Conservation (phyloP, 2,113 vertebrate genomes). For the Sclerurus mexicanus region DNA sequence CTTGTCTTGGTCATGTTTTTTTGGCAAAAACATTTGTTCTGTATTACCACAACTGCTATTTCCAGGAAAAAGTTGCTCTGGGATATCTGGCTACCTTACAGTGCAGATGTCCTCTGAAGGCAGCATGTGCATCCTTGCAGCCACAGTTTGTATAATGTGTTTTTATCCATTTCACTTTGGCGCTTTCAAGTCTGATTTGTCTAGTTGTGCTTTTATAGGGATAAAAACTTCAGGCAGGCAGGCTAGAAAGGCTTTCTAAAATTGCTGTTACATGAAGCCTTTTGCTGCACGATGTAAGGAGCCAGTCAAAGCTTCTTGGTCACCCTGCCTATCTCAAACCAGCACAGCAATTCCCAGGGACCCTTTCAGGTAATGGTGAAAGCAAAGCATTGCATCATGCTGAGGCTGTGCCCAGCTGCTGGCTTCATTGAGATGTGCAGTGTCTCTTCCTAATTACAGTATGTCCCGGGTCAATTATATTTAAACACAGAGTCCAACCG, state of each 20-base stretch:
- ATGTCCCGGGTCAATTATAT: neutral
- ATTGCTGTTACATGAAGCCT: neutral
- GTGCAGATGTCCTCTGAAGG: conserved; percentile 2
- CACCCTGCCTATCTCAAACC: neutral
- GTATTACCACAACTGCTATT: neutral
- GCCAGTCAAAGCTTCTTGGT: neutral
- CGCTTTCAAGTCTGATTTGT: neutral
- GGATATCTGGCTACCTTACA: neutral
- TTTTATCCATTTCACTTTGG: neutral
- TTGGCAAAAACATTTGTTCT: neutral
- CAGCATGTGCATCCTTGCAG: neutral
- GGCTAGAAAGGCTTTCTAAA: neutral
- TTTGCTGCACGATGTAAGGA: neutral
- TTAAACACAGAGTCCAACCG: neutral
- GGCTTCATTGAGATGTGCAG: neutral
- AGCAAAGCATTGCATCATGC: neutral
- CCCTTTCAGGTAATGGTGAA: conserved; percentile 1
- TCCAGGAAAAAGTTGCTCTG: conserved; percentile 26
- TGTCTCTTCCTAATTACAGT: conserved; percentile 24
- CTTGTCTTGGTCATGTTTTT: neutral
- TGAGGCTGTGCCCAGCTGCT: neutral
- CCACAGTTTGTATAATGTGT: neutral
- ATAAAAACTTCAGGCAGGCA: neutral
- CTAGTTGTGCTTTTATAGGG: neutral
- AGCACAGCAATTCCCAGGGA: neutral